A percentile compares a stretch with the other conserved stretches of the same genome.
These are phyloP conservation scores for Tyto alba DNA, from an alignment of 2,113 vertebrate species.

Conservation along the genomic window DNA sequence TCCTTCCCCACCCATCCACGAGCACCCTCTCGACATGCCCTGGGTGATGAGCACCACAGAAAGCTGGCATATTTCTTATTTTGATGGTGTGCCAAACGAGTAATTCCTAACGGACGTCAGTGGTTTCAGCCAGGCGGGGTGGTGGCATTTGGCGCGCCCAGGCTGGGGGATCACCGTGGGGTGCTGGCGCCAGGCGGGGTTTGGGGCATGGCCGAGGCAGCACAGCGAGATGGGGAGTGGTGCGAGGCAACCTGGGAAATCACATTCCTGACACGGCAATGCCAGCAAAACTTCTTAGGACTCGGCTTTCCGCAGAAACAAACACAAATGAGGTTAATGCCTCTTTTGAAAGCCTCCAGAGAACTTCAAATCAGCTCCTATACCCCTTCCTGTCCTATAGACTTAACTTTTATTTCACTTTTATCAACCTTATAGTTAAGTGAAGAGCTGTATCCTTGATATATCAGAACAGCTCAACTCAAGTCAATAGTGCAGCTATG, in stretches of 20 bases:
- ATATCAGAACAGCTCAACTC: neutral
- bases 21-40: neutral
- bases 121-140: neutral
- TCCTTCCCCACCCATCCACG: neutral
- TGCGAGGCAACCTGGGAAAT: rapidly evolving
- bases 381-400: neutral
- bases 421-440: neutral
- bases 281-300: neutral
- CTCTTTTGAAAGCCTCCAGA: neutral
- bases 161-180: neutral
- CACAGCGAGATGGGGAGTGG: neutral
- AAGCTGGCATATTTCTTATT: neutral
- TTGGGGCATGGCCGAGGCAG: neutral
- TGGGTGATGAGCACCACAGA: neutral
- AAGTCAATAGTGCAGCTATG: neutral
- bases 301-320: neutral
- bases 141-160: rapidly evolving
- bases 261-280: neutral
- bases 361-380: neutral
- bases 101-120: rapidly evolving
- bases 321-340: neutral
- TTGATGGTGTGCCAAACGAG: neutral
- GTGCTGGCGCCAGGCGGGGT: neutral
- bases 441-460: neutral
- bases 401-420: neutral